A percentile compares a stretch with the other conserved stretches of the same genome.
These are phyloP conservation scores for Barypeithes pellucidus DNA, from an alignment of 2,888 invertebrate species.

Conservation along the genomic window DNA sequence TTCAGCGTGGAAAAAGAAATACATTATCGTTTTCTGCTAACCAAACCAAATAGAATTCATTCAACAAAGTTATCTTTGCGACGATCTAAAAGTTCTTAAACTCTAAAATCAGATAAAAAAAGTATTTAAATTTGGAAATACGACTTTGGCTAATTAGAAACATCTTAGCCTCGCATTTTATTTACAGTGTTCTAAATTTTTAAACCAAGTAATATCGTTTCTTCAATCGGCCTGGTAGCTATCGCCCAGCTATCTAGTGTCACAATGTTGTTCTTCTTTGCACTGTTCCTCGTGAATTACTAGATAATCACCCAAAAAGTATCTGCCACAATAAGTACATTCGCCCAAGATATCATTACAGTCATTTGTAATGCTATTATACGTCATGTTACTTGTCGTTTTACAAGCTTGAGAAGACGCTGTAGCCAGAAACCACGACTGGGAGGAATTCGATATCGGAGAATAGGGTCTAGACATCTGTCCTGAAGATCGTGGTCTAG, in stretches of 20 bases:
- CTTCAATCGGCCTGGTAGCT: no score
- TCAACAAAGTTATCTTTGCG: no score
- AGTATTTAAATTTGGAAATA: no score
- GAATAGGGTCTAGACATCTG: not conserved
- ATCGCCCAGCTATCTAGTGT: no score
- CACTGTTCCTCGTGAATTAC: constrained; percentile 56
- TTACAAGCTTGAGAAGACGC: not conserved
- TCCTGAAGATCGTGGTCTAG: constrained; percentile 22
- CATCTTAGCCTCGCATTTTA: no score
- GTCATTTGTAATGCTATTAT: constrained; percentile 10
- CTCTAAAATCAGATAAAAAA: no score
- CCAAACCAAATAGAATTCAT: no score
- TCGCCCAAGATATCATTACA: constrained; percentile 52
- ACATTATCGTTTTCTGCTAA: no score
- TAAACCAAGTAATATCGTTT: not conserved
- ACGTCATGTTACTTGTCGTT: constrained; percentile 21
- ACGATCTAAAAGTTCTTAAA: no score
- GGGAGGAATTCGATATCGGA: constrained; percentile 12
- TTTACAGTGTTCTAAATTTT: not conserved
- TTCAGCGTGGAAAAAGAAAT: no score
- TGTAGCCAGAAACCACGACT: not conserved
- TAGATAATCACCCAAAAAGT: constrained; percentile 56
- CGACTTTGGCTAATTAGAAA: no score
- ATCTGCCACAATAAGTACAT: constrained; percentile 56
- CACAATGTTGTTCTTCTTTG: constrained; percentile 9